A percentile compares a stretch with the other conserved stretches of the same genome.
Evolutionary conservation across 2,888 invertebrate genomes (phyloP).

Genomic region (Agrilus mali): DNA sequence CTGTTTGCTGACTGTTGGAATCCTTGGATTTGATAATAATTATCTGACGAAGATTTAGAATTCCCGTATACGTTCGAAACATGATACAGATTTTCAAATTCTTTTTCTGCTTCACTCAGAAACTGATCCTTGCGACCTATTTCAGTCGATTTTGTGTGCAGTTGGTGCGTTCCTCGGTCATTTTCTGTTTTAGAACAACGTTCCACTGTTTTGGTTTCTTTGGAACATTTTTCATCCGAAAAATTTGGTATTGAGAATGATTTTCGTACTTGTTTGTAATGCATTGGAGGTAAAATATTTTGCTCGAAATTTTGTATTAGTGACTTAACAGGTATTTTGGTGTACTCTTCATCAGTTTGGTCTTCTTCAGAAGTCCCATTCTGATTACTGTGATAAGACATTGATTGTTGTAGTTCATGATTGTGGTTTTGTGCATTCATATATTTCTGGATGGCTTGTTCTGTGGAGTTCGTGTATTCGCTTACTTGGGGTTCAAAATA

Average conservation of each 20-base stretch:
- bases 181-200: too few relatives aligned
- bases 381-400: neutral
- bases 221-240: neutral
- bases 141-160: neutral
- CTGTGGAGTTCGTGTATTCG: neutral
- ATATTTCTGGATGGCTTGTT: neutral
- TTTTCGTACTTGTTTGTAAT: slow-evolving; percentile 38
- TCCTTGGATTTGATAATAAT: slow-evolving; percentile 15
- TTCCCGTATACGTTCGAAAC: slow-evolving; percentile 29
- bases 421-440: neutral
- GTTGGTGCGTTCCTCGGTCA: too few relatives aligned
- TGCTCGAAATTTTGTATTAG: slow-evolving; percentile 50
- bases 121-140: slow-evolving; percentile 12
- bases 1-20: slow-evolving; percentile 27
- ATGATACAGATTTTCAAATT: slow-evolving; percentile 29
- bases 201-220: neutral
- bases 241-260: slow-evolving; percentile 17
- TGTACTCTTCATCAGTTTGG: slow-evolving; percentile 26
- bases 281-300: slow-evolving; percentile 42
- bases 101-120: slow-evolving; percentile 24
- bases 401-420: neutral
- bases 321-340: slow-evolving; percentile 33
- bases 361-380: neutral
- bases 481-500: slow-evolving; percentile 1
- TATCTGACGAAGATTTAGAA: slow-evolving; percentile 22